These are phyloP conservation scores for Drosophila melanocephala DNA, from an alignment of 2,888 invertebrate genomes.

Conservation along the genomic window DNA sequence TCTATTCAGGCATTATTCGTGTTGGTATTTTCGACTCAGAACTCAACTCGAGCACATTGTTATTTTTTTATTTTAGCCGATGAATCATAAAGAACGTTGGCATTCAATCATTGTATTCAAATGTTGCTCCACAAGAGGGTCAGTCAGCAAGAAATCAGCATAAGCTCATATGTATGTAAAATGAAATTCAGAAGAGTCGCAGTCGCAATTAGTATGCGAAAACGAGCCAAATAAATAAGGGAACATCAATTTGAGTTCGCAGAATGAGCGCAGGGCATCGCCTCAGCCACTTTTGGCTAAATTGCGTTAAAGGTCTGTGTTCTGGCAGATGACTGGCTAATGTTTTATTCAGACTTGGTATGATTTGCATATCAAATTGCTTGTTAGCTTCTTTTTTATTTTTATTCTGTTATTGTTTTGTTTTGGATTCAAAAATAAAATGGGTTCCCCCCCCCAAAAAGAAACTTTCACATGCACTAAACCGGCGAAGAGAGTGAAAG, in stretches of 20 bases:
- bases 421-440: conserved; percentile 39
- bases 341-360: conserved; percentile 66
- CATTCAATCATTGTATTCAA: conserved; percentile 59
- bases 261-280: conserved; percentile 42
- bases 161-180: conserved; percentile 29
- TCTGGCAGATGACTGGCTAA: conserved; percentile 51
- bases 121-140: conserved; percentile 44
- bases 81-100: conserved; percentile 56
- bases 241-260: conserved; percentile 32
- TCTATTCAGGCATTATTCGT: conserved; percentile 12
- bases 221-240: conserved; percentile 41
- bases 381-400: conserved; percentile 54
- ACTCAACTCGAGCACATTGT: conserved; percentile 25
- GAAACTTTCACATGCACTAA: conserved; percentile 57
- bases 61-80: conserved; percentile 6
- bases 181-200: conserved; percentile 21
- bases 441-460: conserved; percentile 24
- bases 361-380: conserved; percentile 77
- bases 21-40: conserved; percentile 30
- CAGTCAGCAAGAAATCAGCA: conserved; percentile 30
- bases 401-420: neutral
- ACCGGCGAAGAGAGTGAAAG: conserved; percentile 52
- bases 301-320: conserved; percentile 44
- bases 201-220: conserved; percentile 58
- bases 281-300: conserved; percentile 33